Percentiles rank a stretch among this genome's conserved stretches.
Evolutionary conservation across 2,888 invertebrate species (phyloP).

Genomic region (Andrena flavipes): DNA sequence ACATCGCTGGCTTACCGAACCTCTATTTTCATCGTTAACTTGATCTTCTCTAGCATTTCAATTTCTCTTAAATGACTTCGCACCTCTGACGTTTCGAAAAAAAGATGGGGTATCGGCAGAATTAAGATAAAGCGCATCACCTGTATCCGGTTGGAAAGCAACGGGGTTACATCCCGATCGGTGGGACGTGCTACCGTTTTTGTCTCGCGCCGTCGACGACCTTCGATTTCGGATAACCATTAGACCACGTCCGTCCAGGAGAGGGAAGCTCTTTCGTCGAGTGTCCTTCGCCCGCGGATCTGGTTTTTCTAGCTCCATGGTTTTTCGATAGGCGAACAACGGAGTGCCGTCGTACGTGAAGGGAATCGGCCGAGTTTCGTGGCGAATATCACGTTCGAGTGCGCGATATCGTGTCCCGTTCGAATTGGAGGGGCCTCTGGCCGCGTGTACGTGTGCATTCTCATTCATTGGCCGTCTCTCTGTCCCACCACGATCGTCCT

Average conservation of each 20-base stretch:
- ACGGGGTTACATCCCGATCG: slow-evolving; percentile 14
- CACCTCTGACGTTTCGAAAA: no score
- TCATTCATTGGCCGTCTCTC: slow-evolving; percentile 55
- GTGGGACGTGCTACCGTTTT: slow-evolving; percentile 18
- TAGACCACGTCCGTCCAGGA: slow-evolving; percentile 24
- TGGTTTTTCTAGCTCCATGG: background rate
- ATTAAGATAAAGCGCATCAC: background rate
- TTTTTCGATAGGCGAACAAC: slow-evolving; percentile 16
- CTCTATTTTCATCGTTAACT: no score
- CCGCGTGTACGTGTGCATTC: slow-evolving; percentile 33
- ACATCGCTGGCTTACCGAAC: no score
- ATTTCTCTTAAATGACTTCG: no score
- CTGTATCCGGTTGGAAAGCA: background rate
- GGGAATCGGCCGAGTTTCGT: slow-evolving; percentile 9
- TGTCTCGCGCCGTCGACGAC: slow-evolving; percentile 5
- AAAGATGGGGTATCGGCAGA: background rate
- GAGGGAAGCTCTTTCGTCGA: slow-evolving; percentile 31
- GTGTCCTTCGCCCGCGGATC: slow-evolving; percentile 34
- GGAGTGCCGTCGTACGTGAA: slow-evolving; percentile 24
- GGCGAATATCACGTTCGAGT: slow-evolving; percentile 21
- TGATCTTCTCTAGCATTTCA: no score
- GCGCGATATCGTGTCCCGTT: slow-evolving; percentile 27
- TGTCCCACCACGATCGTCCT: slow-evolving; percentile 60
- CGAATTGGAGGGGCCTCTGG: slow-evolving; percentile 5
- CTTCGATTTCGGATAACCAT: slow-evolving; percentile 57